phyloP scores from a whole-genome alignment of 2,888 invertebrate genomes.

The Meteorus colon region DNA sequence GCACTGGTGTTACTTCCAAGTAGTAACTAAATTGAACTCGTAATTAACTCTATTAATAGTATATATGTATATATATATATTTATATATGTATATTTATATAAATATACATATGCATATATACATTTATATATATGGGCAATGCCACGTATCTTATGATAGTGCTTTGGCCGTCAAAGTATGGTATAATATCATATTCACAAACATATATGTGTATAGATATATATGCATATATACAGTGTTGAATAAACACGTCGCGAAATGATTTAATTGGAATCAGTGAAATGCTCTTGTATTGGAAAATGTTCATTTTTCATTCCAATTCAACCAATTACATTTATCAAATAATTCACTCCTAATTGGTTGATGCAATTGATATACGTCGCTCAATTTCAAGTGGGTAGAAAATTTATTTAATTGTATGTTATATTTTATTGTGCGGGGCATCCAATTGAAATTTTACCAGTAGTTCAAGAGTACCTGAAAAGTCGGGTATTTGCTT shows the following conservation, averaged over 20 bases:
- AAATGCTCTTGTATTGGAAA: neutral
- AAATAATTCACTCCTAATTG: constrained; percentile 10
- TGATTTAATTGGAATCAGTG: neutral
- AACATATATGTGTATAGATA: constrained; percentile 48
- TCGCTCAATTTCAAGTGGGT: neutral
- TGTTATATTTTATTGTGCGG: neutral
- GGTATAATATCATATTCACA: constrained; percentile 59
- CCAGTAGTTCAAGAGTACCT: constrained; percentile 14
- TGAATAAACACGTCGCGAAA: constrained; percentile 15
- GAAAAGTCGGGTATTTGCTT: constrained; percentile 8
- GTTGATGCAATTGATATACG: neutral
- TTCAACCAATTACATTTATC: neutral
- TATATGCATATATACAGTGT: constrained; percentile 40
- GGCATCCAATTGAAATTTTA: neutral
- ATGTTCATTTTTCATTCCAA: neutral
- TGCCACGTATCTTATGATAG: constrained; percentile 58
- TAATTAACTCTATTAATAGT: constrained; percentile 43
- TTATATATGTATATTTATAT: constrained; percentile 38
- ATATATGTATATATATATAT: constrained; percentile 22
- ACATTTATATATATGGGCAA: constrained; percentile 50
- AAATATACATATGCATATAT: constrained; percentile 31
- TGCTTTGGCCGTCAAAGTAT: constrained; percentile 57
- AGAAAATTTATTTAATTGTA: neutral
- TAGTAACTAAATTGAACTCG: constrained; percentile 47
- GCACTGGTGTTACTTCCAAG: constrained; percentile 59